Base-by-base conservation (phyloP, 64 coral and sea anemone species). In the Pocillopora verrucosa region DNA sequence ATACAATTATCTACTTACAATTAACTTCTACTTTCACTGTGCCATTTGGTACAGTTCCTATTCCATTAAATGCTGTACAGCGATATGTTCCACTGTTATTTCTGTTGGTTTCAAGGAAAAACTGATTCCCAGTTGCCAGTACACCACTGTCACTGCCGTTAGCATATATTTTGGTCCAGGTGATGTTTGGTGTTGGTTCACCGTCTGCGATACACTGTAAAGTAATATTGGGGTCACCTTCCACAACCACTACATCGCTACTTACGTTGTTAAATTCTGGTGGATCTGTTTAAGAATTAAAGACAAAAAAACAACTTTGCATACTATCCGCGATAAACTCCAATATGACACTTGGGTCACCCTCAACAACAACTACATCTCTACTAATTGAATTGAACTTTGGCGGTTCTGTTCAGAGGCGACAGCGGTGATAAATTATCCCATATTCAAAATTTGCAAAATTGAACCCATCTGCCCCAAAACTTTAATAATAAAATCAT, bases 101-200 rank as follows among this genome's bases (percentile, higher is more conserved):
- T 68, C 80, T 83, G 35, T 83, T 83, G 62, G 67, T 83, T 9
- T 16, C 5, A 12, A 67, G 35, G 13, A 4, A 9, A 69, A 65
- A 68, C 35, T 45, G 9, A 20, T 17, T 13, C 3, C 36, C 61
- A 51, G 34, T 83, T 20, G 68, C 65, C 30, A 83, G 80, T 9
- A 68, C 60, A 67, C 67, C 35, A 36, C 80, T 69, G 62, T 83
- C 62, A 67, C 61, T 83, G 0, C 36, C 62, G 45, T 83, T 83
- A 51, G 10, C 36, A 69, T 67, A 36, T 62, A 83, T 16, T 83
- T 36, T 83, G 19, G 80, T 83, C 80, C 80, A 83, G 17, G 1
- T 83, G 80, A 83, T 63, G 10, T 51, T 83, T 83, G 80, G 80
- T 16, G 34, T 20, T 41, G 80, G 80, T 41, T 68, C 35, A 51